phyloP scores from a whole-genome alignment of 2,888 invertebrate species.

The Corbicula japonica region DNA sequence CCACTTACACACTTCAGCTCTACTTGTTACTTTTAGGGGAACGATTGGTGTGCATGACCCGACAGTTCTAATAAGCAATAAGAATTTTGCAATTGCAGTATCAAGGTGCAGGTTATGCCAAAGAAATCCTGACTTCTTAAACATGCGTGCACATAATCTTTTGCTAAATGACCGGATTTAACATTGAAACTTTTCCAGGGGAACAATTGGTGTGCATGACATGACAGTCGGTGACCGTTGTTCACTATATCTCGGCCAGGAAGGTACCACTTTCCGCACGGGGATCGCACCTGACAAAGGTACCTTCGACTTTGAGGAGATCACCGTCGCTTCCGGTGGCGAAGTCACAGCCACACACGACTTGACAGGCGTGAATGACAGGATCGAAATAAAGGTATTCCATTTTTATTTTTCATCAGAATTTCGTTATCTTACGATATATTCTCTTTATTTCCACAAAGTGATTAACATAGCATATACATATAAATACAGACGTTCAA shows the following conservation, averaged over 20 bases:
- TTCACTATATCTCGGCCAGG: constrained; percentile 65
- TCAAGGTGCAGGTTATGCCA: too few species aligned
- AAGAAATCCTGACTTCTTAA: too few species aligned
- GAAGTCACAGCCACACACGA: constrained; percentile 74
- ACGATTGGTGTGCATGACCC: constrained; percentile 70
- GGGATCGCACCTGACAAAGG: constrained; percentile 51
- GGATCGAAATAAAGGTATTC: constrained; percentile 54
- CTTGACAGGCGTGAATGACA: constrained; percentile 55
- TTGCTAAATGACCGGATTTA: too few species aligned
- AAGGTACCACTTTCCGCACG: constrained; percentile 63
- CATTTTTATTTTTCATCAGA: too few species aligned
- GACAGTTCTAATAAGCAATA: constrained; percentile 47
- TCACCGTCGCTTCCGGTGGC: constrained; percentile 75
- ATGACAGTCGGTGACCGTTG: constrained; percentile 74
- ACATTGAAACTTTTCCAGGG: constrained; percentile 73
- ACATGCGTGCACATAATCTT: too few species aligned
- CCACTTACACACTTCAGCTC: too few species aligned
- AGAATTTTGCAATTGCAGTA: background rate
- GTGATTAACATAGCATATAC: too few species aligned
- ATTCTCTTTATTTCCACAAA: too few species aligned
- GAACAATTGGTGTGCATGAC: constrained; percentile 70
- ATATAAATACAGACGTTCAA: too few species aligned
- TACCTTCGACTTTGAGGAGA: constrained; percentile 60
- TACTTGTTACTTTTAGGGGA: constrained; percentile 69
- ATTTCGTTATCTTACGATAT: too few species aligned